Base-by-base conservation (phyloP, 2,797 vertebrate species). In the Myotis pilosus region DNA sequence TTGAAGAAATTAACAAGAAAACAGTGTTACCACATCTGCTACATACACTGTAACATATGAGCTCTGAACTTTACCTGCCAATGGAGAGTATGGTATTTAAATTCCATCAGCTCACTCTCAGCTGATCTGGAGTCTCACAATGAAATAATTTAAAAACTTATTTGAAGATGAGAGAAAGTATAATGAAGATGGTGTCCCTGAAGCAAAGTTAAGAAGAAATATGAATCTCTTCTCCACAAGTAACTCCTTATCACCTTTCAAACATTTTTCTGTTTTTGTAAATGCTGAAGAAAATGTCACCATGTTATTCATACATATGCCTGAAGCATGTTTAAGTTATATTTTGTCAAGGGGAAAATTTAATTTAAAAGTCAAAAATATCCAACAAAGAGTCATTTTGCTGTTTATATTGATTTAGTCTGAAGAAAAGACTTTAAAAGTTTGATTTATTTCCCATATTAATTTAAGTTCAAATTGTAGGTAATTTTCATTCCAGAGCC, bases 151-250 rank as follows among this genome's bases (percentile, higher is more conserved):
- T 5, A 47, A 96, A 93, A 90, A 49, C 38, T 86, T 53, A 44
- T 87, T 82, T 88, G 82, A 91, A 92, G 74, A 87, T 22, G 36
- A 90, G 25, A 92, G 68, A 84, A 28, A 72, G 8, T 41, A n/a
- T 84, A 90, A 89, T 75, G 78, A 92, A 84, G 47, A 57, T 51
- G 6, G 30, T 91, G 10, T 53, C 28, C 71, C 66, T 55, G 74
- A 89, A 75, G 87, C 66, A 93, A 95, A 84, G 49, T 87, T 93
- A 83, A 44, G 60, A 90, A 91, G 60, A 92, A 82, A 94, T 81
- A 68, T 23, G n/a, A 83, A 49, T 92, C 36, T 66, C 8, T 92
- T 90, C 41, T 75, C 20, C 36, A 57, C 25, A 60, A 91, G 49
- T 64, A 79, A 36, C 85, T 90, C 76, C n/a, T 80, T 82, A 68